These are phyloP conservation scores for Apis dorsata DNA, from an alignment of 1,140 invertebrate genomes.

Conservation along the genomic window DNA sequence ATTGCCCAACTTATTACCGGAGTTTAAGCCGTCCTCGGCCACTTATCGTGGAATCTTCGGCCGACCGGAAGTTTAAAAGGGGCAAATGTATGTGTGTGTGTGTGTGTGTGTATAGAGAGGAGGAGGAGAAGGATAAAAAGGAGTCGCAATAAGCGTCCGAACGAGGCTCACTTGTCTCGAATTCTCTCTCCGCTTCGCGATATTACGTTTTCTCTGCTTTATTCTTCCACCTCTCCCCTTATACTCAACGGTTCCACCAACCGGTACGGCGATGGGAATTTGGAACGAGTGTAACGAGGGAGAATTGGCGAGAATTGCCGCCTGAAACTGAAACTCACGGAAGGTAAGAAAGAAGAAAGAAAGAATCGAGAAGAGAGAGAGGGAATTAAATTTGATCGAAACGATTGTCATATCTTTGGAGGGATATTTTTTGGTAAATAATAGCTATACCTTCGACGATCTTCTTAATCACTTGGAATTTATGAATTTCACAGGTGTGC, in stretches of 20 bases:
- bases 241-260: no score
- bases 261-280: neutral
- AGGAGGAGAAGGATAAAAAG: conserved; percentile 17
- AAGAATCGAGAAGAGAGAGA: no score
- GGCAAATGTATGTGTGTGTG: conserved; percentile 45
- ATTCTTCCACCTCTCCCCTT: neutral
- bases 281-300: neutral
- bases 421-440: no score
- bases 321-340: no score
- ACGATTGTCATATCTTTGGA: no score
- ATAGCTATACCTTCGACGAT: no score
- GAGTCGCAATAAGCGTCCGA: conserved; percentile 47
- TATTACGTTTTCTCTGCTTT: conserved; percentile 53
- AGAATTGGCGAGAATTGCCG: no score
- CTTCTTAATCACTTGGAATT: no score
- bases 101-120: conserved; percentile 26
- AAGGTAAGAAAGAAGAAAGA: no score
- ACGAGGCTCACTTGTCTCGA: conserved; percentile 47
- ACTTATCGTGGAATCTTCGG: conserved; percentile 72
- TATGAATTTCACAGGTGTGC: no score
- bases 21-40: conserved; percentile 67
- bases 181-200: conserved; percentile 50
- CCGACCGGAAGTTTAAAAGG: conserved; percentile 69
- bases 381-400: no score
- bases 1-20: conserved; percentile 72